A percentile compares a stretch with the other conserved stretches of the same genome.
phyloP scores from a whole-genome alignment of 2,888 invertebrate species.

The Polydrusus cervinus region DNA sequence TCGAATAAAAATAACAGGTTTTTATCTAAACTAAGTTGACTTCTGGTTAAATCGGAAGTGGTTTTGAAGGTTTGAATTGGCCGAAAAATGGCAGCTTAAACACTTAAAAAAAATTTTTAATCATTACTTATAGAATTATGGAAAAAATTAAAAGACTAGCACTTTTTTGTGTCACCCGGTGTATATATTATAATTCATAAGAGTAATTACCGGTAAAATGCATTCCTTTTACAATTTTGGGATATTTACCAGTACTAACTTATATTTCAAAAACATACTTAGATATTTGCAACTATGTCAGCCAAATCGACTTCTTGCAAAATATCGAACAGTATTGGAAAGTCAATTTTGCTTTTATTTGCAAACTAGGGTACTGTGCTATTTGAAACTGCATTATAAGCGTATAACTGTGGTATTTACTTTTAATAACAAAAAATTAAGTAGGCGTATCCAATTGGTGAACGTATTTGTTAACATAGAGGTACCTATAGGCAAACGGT shows the following conservation, averaged over 20 bases:
- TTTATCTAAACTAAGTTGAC: too few relatives aligned
- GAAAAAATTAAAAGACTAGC: too few relatives aligned
- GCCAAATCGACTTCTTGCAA: constrained; percentile 21
- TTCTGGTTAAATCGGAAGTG: too few relatives aligned
- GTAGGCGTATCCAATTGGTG: constrained; percentile 31
- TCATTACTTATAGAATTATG: too few relatives aligned
- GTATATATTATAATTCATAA: not conserved
- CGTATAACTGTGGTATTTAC: constrained; percentile 8
- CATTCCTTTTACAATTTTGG: not conserved
- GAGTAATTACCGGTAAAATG: not conserved
- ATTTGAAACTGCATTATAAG: constrained; percentile 38
- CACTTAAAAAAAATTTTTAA: too few relatives aligned
- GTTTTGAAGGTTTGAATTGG: too few relatives aligned
- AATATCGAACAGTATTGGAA: constrained; percentile 31
- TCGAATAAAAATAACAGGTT: too few relatives aligned
- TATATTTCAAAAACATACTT: constrained; percentile 1
- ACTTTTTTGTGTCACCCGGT: too few relatives aligned
- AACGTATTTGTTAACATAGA: constrained; percentile 20
- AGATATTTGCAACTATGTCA: not conserved
- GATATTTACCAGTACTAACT: not conserved
- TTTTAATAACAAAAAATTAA: constrained; percentile 15
- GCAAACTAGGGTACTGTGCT: constrained; percentile 29
- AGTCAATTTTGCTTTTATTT: constrained; percentile 37
- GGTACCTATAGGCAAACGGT: not conserved
- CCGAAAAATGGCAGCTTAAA: too few relatives aligned